A percentile compares a stretch with the other conserved stretches of the same genome.
Conservation (phyloP, 1,140 invertebrate genomes). For the Lepidurus packardi region DNA sequence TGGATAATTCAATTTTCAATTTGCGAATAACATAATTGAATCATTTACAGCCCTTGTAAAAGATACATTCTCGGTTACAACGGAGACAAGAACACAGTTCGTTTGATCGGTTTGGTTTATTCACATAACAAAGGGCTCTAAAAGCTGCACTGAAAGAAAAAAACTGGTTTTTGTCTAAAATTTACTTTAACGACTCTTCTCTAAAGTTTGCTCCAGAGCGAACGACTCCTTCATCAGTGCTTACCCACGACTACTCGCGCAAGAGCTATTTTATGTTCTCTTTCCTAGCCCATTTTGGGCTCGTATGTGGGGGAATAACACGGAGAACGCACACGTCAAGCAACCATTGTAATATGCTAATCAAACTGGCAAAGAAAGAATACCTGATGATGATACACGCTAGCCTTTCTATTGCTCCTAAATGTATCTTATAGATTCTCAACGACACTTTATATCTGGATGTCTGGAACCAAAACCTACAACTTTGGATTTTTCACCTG, state of each 20-base stretch:
- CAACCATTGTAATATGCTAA: constrained; percentile 4
- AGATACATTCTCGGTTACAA: too few relatives aligned
- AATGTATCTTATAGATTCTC: neutral
- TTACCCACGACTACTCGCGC: neutral
- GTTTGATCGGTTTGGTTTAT: too few relatives aligned
- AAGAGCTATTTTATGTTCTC: constrained; percentile 1
- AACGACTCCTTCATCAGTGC: neutral
- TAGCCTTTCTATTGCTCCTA: neutral
- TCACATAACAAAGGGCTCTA: too few relatives aligned
- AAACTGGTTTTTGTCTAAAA: too few relatives aligned
- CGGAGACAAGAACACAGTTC: too few relatives aligned
- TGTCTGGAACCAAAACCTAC: neutral
- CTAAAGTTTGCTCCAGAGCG: neutral
- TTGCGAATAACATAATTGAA: too few relatives aligned
- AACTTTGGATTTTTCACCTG: too few relatives aligned
- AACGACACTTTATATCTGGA: neutral
- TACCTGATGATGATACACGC: neutral
- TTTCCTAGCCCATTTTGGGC: neutral
- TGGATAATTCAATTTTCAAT: too few relatives aligned
- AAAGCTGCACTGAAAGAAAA: too few relatives aligned
- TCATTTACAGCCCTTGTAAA: too few relatives aligned
- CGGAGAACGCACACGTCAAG: neutral
- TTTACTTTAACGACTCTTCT: neutral
- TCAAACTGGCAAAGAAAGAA: neutral
- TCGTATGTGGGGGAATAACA: neutral